A percentile compares a stretch with the other conserved stretches of the same genome.
Evolutionary conservation across 2,113 vertebrate species (phyloP).

Genomic region (Mugil cephalus): DNA sequence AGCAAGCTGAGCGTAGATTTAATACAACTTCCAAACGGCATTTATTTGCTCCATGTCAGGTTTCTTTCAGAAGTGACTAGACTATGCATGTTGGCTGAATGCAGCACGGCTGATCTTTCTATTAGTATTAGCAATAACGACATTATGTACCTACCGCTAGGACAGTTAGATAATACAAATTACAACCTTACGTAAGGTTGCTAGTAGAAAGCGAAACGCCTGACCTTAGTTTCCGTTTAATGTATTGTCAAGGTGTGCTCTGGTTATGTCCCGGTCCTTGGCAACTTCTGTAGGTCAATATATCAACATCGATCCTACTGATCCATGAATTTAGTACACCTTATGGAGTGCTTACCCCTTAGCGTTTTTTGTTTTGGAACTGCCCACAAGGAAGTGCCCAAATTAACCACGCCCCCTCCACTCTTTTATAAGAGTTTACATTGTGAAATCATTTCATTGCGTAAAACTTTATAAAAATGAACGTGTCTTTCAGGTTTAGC

Average conservation of each 20-base stretch:
- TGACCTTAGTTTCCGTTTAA: slow-evolving; percentile 23
- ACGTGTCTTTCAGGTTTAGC: too few relatives aligned
- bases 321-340: not conserved
- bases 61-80: not conserved
- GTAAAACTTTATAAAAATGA: too few relatives aligned
- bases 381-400: not conserved
- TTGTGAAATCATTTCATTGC: too few relatives aligned
- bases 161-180: not conserved
- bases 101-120: not conserved
- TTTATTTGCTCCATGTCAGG: not conserved
- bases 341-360: not conserved
- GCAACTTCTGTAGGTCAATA: not conserved
- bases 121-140: not conserved
- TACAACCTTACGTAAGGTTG: not conserved
- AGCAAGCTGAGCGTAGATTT: too few relatives aligned
- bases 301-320: rapidly evolving
- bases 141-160: too few relatives aligned
- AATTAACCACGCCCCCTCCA: not conserved
- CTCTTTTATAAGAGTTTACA: too few relatives aligned
- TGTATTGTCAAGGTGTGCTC: too few relatives aligned
- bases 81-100: not conserved
- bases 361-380: not conserved
- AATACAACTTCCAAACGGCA: not conserved
- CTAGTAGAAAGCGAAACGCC: not conserved
- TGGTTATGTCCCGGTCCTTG: too few relatives aligned